A percentile compares a stretch with the other conserved stretches of the same genome.
phyloP scores from a whole-genome alignment of 2,888 invertebrate species.

The Cylloceria caligata region DNA sequence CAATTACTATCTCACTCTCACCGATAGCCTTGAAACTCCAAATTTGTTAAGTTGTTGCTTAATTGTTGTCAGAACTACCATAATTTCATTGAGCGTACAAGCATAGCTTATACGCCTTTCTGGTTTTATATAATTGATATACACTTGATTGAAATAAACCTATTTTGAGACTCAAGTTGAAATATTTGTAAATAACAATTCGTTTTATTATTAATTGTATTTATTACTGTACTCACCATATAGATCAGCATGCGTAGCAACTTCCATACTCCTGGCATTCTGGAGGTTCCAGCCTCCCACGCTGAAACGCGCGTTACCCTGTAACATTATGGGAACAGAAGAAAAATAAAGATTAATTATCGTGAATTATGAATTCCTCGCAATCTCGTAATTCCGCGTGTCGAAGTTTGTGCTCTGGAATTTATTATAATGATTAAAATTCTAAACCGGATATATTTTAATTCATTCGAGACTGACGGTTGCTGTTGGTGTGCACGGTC shows the following conservation, averaged over 20 bases:
- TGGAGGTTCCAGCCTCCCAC: constrained; percentile 84
- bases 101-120: too few relatives aligned
- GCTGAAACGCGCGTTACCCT: constrained; percentile 79
- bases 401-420: constrained; percentile 5
- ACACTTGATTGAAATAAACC: too few relatives aligned
- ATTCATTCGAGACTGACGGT: constrained; percentile 74
- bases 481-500: constrained; percentile 72
- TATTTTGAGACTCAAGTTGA: too few relatives aligned
- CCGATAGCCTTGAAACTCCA: too few relatives aligned
- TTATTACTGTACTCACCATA: constrained; percentile 78
- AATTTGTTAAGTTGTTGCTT: too few relatives aligned
- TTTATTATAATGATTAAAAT: constrained; percentile 14
- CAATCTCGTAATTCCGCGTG: not conserved
- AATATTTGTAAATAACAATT: too few relatives aligned
- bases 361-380: constrained; percentile 7
- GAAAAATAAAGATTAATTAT: constrained; percentile 38
- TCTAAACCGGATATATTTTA: constrained; percentile 75
- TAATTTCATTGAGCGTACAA: too few relatives aligned
- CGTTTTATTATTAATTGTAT: not conserved
- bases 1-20: too few relatives aligned
- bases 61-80: too few relatives aligned
- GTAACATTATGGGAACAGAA: constrained; percentile 61
- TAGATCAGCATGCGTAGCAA: constrained; percentile 84
- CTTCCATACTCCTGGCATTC: constrained; percentile 84
- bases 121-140: too few relatives aligned